Conservation (phyloP, 2,888 invertebrate species). For the Cantharis nigra region DNA sequence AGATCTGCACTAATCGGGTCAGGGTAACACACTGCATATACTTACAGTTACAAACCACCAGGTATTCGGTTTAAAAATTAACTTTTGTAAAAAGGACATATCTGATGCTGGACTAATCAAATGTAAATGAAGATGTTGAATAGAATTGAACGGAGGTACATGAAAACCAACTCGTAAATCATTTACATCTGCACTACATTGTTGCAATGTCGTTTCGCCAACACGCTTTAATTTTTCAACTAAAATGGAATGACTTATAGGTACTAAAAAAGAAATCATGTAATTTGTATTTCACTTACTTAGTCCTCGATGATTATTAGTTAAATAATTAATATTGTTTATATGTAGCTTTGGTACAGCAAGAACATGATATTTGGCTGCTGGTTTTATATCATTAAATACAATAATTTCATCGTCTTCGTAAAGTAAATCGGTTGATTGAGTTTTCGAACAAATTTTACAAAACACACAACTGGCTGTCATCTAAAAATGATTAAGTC, state of each 20-base stretch:
- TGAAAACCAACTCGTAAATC: conserved; percentile 77
- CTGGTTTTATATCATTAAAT: conserved; percentile 84
- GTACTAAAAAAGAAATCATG: background rate
- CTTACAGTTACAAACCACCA: conserved; percentile 85
- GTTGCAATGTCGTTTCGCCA: conserved; percentile 59
- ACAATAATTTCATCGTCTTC: conserved; percentile 78
- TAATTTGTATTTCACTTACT: conserved; percentile 60
- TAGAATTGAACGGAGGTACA: conserved; percentile 87
- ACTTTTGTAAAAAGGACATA: conserved; percentile 68
- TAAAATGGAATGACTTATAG: conserved; percentile 45
- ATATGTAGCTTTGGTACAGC: conserved; percentile 80
- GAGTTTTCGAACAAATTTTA: conserved; percentile 68
- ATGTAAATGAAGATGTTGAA: conserved; percentile 85
- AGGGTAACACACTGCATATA: conserved; percentile 30
- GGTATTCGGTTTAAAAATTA: conserved; percentile 73
- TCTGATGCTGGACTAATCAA: conserved; percentile 77
- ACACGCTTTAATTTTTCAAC: conserved; percentile 69
- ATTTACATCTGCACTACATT: conserved; percentile 55
- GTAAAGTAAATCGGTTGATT: conserved; percentile 65
- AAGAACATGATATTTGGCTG: conserved; percentile 77
- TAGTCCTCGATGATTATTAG: conserved; percentile 66
- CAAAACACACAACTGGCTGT: conserved; percentile 70
- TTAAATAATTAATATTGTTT: conserved; percentile 71
- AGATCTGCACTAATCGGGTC: too few relatives aligned
- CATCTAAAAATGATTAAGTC: background rate